A percentile compares a stretch with the other conserved stretches of the same genome.
Evolutionary conservation across 1,140 invertebrate species (phyloP).

Genomic region (Saccostrea glomerata): DNA sequence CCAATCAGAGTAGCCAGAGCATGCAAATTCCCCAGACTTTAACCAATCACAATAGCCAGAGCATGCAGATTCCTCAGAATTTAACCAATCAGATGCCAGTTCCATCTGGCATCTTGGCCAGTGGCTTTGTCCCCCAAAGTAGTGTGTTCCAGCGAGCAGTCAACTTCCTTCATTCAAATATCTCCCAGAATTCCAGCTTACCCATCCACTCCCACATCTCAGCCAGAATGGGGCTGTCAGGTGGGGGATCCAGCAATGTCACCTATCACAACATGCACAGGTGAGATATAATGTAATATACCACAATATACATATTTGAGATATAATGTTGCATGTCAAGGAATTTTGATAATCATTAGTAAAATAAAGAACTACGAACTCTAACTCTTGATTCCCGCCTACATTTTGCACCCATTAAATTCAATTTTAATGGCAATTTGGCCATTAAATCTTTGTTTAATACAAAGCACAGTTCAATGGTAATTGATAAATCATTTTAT

Average conservation of each 20-base stretch:
- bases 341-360: no score
- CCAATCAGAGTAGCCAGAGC: not conserved
- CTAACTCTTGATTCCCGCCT: no score
- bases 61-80: not conserved
- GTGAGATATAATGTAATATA: not conserved
- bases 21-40: not conserved
- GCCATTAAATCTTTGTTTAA: no score
- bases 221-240: not conserved
- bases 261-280: not conserved
- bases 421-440: no score
- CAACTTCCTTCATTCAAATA: conserved; percentile 4
- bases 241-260: not conserved
- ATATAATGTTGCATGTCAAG: not conserved
- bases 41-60: conserved; percentile 6
- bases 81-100: not conserved
- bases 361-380: no score
- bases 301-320: not conserved
- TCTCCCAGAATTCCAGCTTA: not conserved
- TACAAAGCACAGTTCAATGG: no score
- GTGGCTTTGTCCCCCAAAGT: not conserved
- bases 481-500: no score
- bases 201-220: not conserved
- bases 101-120: not conserved
- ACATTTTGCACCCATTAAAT: no score
- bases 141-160: not conserved